phyloP scores from a whole-genome alignment of 2,113 vertebrate genomes.

The Trematomus loennbergii region DNA sequence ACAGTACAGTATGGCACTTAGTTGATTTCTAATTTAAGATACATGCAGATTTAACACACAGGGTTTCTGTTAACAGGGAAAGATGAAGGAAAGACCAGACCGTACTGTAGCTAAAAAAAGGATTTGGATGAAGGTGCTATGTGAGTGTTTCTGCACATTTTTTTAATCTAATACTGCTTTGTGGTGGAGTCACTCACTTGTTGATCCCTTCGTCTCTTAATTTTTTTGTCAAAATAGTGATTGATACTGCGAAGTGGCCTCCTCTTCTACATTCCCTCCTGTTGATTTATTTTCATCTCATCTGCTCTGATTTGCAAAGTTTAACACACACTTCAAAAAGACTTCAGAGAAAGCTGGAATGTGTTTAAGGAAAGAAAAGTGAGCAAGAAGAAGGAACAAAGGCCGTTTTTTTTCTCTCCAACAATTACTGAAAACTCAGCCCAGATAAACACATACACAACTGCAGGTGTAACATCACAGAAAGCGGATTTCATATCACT shows the following conservation, averaged over 20 bases:
- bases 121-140: conserved; percentile 48
- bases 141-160: conserved; percentile 29
- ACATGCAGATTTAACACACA: conserved; percentile 73
- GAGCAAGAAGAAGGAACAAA: conserved; percentile 63
- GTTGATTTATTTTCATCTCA: conserved; percentile 33
- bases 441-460: conserved; percentile 56
- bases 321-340: conserved; percentile 31
- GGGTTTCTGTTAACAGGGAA: conserved; percentile 48
- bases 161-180: conserved; percentile 34
- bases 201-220: conserved; percentile 17
- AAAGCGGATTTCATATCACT: conserved; percentile 44
- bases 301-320: conserved; percentile 23
- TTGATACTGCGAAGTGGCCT: conserved; percentile 41
- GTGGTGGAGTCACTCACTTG: conserved; percentile 37
- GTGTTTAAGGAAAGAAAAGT: conserved; percentile 47
- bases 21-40: conserved; percentile 73
- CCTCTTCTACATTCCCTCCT: conserved; percentile 49
- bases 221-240: conserved; percentile 18
- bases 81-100: conserved; percentile 17
- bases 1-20: conserved; percentile 82
- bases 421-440: conserved; percentile 37
- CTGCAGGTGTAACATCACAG: conserved; percentile 57
- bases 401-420: conserved; percentile 17
- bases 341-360: conserved; percentile 66
- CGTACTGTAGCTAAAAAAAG: conserved; percentile 21